These are phyloP conservation scores for Habropoda laboriosa DNA, from an alignment of 1,140 invertebrate species.

Conservation along the genomic window DNA sequence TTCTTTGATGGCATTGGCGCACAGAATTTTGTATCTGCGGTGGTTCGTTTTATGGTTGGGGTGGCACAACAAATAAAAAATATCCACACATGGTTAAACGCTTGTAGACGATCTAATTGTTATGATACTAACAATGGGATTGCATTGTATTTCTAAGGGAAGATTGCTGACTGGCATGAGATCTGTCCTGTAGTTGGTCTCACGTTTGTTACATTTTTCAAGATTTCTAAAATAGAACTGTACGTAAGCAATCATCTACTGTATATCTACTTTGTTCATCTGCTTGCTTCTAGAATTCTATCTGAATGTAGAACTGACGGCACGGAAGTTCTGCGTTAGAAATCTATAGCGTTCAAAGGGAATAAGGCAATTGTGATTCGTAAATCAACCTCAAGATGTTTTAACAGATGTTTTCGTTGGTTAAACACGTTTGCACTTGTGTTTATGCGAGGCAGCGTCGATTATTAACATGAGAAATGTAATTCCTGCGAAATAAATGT, in stretches of 20 bases:
- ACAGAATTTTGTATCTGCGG: constrained; percentile 97
- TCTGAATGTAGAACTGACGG: neutral
- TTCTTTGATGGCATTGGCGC: constrained; percentile 89
- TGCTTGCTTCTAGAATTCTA: too few relatives aligned
- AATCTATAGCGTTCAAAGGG: neutral
- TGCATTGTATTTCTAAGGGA: too few relatives aligned
- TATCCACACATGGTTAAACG: constrained; percentile 63
- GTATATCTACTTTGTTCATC: neutral
- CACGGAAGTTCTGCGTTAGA: neutral
- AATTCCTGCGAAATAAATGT: constrained; percentile 15
- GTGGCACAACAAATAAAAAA: constrained; percentile 72
- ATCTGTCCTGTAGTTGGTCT: constrained; percentile 34
- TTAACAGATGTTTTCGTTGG: constrained; percentile 7
- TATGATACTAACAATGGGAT: constrained; percentile 30
- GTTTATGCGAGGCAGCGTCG: constrained; percentile 10
- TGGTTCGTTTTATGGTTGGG: constrained; percentile 57
- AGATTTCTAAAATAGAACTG: neutral
- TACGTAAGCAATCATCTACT: neutral
- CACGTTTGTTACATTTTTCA: neutral
- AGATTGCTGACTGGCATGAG: too few relatives aligned
- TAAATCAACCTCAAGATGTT: neutral
- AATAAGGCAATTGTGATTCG: neutral
- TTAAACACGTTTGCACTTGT: constrained; percentile 19
- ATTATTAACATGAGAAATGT: constrained; percentile 10
- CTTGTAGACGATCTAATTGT: constrained; percentile 24